Percentiles rank a stretch among this genome's conserved stretches.
Conservation (phyloP, 2,888 invertebrate genomes). For the Linyphia triangularis region DNA sequence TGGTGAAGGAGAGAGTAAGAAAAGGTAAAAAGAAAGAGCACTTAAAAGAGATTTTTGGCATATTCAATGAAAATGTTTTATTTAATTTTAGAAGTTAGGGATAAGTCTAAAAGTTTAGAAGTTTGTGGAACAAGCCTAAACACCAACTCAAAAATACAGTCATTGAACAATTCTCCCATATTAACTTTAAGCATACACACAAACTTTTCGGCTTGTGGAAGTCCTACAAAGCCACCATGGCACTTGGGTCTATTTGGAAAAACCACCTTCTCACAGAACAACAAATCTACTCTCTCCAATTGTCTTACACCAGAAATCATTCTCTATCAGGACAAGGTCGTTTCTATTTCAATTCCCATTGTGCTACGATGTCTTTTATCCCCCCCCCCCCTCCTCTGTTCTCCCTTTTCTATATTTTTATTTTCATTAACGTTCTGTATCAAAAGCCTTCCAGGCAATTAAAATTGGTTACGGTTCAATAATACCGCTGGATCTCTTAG, state of each 20-base stretch:
- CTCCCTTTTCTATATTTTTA: neutral
- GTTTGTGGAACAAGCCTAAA: too few relatives aligned
- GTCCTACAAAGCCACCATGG: too few relatives aligned
- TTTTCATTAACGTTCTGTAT: constrained; percentile 5
- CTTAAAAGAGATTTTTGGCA: too few relatives aligned
- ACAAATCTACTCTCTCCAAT: constrained; percentile 39
- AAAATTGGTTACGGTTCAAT: constrained; percentile 14
- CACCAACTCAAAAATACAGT: too few relatives aligned
- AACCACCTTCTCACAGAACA: constrained; percentile 5
- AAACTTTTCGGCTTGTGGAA: too few relatives aligned
- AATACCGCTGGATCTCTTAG: neutral
- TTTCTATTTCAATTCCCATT: constrained; percentile 31
- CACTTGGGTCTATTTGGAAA: neutral
- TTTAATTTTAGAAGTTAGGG: too few relatives aligned
- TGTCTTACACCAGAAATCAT: constrained; percentile 45
- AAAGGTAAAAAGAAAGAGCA: too few relatives aligned
- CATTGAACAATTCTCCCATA: too few relatives aligned
- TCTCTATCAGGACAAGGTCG: constrained; percentile 38
- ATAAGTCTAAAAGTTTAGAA: too few relatives aligned
- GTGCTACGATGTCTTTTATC: constrained; percentile 18
- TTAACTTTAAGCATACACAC: too few relatives aligned
- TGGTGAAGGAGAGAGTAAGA: too few relatives aligned
- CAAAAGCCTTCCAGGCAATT: constrained; percentile 5
- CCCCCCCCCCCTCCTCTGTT: neutral
- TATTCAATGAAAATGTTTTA: too few relatives aligned